Evolutionary conservation across 2,797 vertebrate species (phyloP), one percentile per base, ranked within the genome.

Genomic region (Spondyliosoma cantharus): DNA sequence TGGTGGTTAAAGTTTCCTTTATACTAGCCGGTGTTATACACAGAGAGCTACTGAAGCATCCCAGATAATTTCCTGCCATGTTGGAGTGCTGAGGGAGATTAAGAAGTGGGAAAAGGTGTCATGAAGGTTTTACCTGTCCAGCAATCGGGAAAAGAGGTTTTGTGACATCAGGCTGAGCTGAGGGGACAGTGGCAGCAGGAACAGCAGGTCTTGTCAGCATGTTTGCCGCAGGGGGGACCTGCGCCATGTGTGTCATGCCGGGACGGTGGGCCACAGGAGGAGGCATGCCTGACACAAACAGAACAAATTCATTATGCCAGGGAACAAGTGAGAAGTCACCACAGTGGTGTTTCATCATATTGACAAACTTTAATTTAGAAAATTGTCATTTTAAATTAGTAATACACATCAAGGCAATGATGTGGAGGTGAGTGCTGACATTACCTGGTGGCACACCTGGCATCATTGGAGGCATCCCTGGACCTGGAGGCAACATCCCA

Each of bases 141-240:
- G 96, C 96, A 22, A 97, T 98, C 27, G 97, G 97, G 89, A 98
- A 98, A 73, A 98, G 96, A 80, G 97, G 97, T 80, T 98, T 98
- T 67, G 96, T 93, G 74, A 96, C 92, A 11, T 96, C 94, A 72
- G 96, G 93, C 53, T 96, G 97, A 11, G 94, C 92, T 66, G 94
- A 90, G 61, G 96, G 95, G 64, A 90, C 89, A 3, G 75, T 24
- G 54, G 61, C 71, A 53, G 77, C 76, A 49, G 88, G 59, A 27
- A 78, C 56, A 46, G 94, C 91, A 27, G 96, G 95, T 87, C 96
- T 94, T 85, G 94, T 95, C 49, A 96, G 92, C 84, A 98, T 86
- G 86, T 95, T 95, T 4, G 93, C 94, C 57, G 95, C 91, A 67
- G 96, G 95, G n/a, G 95, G 78, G 22, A 80, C 94, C 87, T 96